Conservation (phyloP, 2,113 vertebrate genomes). For the Poeciliopsis occidentalis region DNA sequence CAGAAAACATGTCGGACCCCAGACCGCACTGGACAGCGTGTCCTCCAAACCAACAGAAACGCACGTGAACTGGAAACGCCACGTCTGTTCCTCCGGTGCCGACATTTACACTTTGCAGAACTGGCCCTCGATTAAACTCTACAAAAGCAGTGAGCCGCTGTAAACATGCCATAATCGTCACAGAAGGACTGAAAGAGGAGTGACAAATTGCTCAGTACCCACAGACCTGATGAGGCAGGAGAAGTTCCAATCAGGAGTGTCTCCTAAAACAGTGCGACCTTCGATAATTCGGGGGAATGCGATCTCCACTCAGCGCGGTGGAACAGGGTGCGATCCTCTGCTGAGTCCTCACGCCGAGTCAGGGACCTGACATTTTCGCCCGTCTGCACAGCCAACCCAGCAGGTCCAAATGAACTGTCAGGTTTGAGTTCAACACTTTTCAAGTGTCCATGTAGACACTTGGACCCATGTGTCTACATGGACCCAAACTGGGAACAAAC, state of each 20-base stretch:
- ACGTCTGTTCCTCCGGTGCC: neutral
- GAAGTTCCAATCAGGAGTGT: neutral
- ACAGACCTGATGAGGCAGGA: conserved; percentile 9
- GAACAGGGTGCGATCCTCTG: too few species aligned
- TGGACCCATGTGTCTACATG: too few species aligned
- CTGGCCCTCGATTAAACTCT: neutral
- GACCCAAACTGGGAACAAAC: too few species aligned
- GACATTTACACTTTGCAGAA: neutral
- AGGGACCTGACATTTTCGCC: too few species aligned
- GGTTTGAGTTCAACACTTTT: too few species aligned
- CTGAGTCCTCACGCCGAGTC: too few species aligned
- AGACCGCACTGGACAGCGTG: conserved; percentile 13
- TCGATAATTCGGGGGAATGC: neutral
- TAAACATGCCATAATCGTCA: neutral
- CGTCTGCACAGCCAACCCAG: too few species aligned
- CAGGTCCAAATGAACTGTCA: too few species aligned
- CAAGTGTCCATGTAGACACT: too few species aligned
- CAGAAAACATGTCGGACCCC: conserved; percentile 18
- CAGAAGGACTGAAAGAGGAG: neutral
- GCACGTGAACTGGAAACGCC: neutral
- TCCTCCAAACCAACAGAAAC: conserved; percentile 13
- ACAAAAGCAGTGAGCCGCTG: neutral
- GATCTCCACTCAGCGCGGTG: too few species aligned
- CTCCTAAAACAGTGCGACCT: neutral
- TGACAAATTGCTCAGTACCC: neutral